phyloP scores from a whole-genome alignment of 2,888 invertebrate genomes.

The Bembecia ichneumoniformis region DNA sequence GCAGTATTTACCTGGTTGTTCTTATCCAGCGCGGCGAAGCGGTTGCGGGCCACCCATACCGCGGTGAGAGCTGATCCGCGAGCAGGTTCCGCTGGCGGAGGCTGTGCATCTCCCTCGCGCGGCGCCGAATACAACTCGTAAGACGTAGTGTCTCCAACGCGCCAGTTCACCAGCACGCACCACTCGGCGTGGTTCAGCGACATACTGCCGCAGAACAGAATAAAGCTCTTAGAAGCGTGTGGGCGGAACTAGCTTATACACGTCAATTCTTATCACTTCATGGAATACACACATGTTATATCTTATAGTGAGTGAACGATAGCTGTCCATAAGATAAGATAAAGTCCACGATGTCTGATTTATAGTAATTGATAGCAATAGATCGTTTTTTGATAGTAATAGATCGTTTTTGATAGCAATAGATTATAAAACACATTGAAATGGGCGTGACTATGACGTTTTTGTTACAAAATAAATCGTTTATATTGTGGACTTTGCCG shows the following conservation, averaged over 20 bases:
- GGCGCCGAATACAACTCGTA: conserved; percentile 96
- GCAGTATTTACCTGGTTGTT: conserved; percentile 80
- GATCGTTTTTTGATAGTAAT: too few relatives aligned
- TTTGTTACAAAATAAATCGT: too few relatives aligned
- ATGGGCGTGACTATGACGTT: too few relatives aligned
- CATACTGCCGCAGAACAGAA: conserved; percentile 74
- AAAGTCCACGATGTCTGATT: too few relatives aligned
- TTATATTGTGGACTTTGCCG: too few relatives aligned
- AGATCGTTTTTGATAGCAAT: too few relatives aligned
- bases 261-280: neutral
- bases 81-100: conserved; percentile 67
- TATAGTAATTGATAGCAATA: too few relatives aligned
- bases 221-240: neutral
- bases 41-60: conserved; percentile 91
- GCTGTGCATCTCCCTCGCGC: conserved; percentile 73
- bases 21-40: conserved; percentile 96
- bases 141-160: conserved; percentile 90
- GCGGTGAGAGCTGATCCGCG: conserved; percentile 93
- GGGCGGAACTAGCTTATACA: too few relatives aligned
- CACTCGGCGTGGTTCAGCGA: conserved; percentile 98
- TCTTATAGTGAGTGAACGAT: too few relatives aligned
- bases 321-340: too few relatives aligned
- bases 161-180: conserved; percentile 85
- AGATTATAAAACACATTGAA: too few relatives aligned
- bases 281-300: neutral